These are phyloP conservation scores for Heliconius cydno DNA, from an alignment of 2,888 invertebrate species.

Conservation along the genomic window DNA sequence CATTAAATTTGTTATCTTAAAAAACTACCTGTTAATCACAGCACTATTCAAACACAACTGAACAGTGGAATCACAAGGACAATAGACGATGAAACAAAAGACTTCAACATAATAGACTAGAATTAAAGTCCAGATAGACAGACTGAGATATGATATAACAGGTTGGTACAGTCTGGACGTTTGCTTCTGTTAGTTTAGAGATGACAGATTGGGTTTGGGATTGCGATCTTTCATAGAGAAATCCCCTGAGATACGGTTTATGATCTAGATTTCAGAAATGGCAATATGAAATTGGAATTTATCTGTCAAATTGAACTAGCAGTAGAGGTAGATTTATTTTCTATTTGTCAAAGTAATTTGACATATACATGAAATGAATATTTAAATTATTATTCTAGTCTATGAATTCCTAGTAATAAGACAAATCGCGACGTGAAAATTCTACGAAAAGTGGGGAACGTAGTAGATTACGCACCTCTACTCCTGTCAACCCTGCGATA, in stretches of 20 bases:
- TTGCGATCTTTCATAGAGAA: background rate
- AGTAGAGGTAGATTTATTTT: background rate
- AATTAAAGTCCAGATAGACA: constrained; percentile 15
- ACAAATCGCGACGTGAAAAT: too few relatives aligned
- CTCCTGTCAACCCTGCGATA: too few relatives aligned
- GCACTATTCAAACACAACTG: constrained; percentile 25
- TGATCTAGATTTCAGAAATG: background rate
- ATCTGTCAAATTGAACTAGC: background rate
- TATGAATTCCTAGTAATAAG: too few relatives aligned
- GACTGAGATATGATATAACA: background rate
- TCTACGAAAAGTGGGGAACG: too few relatives aligned
- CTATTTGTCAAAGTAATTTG: background rate
- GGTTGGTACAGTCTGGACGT: background rate
- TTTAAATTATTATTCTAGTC: too few relatives aligned
- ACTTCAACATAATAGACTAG: constrained; percentile 9
- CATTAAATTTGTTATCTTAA: background rate
- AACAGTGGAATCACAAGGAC: constrained; percentile 14
- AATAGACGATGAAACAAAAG: constrained; percentile 30
- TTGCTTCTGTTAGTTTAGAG: background rate
- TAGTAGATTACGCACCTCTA: too few relatives aligned
- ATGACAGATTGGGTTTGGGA: background rate
- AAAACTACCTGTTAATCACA: constrained; percentile 15
- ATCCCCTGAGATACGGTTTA: background rate
- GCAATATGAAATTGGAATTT: background rate
- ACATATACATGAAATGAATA: too few relatives aligned